Evolutionary conservation across 92 coral and sea anemone species (phyloP), one percentile per base, ranked within the genome.

Genomic region (Palythoa caribaeorum): DNA sequence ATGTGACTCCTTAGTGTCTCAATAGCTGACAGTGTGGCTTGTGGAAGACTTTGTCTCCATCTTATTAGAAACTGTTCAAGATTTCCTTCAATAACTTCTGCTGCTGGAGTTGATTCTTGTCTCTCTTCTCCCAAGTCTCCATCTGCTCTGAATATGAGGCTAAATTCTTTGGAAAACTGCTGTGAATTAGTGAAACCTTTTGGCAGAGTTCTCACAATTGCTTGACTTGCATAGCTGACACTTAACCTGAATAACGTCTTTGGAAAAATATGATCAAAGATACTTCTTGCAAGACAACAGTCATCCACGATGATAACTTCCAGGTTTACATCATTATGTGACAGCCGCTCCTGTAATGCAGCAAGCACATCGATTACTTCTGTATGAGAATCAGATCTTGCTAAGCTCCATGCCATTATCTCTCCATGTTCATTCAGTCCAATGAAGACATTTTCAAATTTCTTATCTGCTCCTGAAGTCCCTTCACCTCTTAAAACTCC

Each of bases 361-460:
- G 57, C 60, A 10, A 89, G 87, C 20, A 90, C 91, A 72, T 92
- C 93, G 5, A 52, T 74, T 7, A 94, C 91, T 88, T 94, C 95
- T 17, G 88, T 83, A 84, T 86, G 91, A 20, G 91, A 76, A 5
- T 94, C 90, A 40, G 91, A 85, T 59, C 92, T 88, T 51, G 97
- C 91, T 37, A 92, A 77, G 52, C 94, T 78, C 92, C 93, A 89
- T 9, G 88, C 78, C 92, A 94, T 71, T 12, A 94, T 92, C 59
- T 94, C 97, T 39, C 95, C 95, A 62, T 90, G 73, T 51, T 94
- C 94, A 87, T 94, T 94, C 47, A 94, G 71, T 2, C 90, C 98
- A 40, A 94, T 90, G 73, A 92, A 94, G 9, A 93, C 92, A 53
- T 93, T 91, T 53, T 92, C 92, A 86, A 94, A 94, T 85, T 94